phyloP scores from a whole-genome alignment of 1,140 invertebrate species.

The Diuraphis noxia region DNA sequence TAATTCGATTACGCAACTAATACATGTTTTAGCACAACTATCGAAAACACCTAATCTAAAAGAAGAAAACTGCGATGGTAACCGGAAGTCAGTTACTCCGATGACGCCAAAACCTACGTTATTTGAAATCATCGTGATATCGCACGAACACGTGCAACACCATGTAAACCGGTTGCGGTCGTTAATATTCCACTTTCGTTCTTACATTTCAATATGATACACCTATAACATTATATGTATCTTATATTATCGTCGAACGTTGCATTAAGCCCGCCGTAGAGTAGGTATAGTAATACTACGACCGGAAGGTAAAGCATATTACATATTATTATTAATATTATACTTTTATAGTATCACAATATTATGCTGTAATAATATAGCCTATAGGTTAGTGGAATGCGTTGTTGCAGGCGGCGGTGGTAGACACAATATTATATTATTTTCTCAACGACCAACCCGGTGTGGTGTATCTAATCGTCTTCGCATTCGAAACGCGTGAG shows the following conservation, averaged over 20 bases:
- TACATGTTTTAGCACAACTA: neutral
- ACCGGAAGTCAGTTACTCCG: neutral
- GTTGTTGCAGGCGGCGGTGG: too few species aligned
- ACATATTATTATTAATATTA: neutral
- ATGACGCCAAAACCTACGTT: neutral
- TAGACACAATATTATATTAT: neutral
- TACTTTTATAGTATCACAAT: too few species aligned
- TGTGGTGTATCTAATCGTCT: neutral
- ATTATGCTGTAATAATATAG: neutral
- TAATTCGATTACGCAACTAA: neutral
- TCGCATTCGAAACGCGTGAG: neutral
- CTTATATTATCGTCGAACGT: neutral
- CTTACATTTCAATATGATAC: neutral
- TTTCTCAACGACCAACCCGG: neutral
- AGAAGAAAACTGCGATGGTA: neutral
- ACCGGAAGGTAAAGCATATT: neutral
- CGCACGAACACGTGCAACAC: neutral
- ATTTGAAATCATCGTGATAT: neutral
- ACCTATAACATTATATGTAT: neutral
- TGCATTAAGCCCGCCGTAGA: neutral
- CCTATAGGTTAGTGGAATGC: neutral
- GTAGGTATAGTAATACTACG: neutral
- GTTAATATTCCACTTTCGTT: slow-evolving; percentile 46
- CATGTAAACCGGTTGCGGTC: slow-evolving; percentile 38
- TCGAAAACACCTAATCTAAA: neutral